These are phyloP conservation scores for Trachythela sp. DNA, from an alignment of 64 coral and sea anemone species.

Conservation along the genomic window DNA sequence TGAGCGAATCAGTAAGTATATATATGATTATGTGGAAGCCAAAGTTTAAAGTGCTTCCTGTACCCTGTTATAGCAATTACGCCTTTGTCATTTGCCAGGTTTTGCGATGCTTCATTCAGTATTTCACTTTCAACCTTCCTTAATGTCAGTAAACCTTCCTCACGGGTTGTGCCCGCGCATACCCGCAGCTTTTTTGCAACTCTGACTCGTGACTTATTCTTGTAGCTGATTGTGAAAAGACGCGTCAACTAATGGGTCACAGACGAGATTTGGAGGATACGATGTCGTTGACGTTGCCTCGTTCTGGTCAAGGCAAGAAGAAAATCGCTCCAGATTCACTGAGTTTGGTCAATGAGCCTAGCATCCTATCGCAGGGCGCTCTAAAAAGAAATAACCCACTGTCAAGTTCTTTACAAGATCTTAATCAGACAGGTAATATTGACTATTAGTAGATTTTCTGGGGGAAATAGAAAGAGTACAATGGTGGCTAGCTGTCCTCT, in stretches of 20 bases:
- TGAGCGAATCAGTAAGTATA: slow-evolving; percentile 91
- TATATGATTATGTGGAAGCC: neutral
- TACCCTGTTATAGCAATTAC: too few relatives aligned
- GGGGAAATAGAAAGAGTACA: neutral
- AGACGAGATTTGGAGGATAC: neutral
- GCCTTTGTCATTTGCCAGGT: too few relatives aligned
- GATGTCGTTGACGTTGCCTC: neutral
- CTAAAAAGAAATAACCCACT: neutral
- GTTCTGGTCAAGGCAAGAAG: neutral
- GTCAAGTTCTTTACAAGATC: neutral
- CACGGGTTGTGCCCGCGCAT: too few relatives aligned
- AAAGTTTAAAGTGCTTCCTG: too few relatives aligned
- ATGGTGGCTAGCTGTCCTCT: neutral
- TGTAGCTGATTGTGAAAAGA: neutral
- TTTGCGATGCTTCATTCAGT: too few relatives aligned
- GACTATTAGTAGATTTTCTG: neutral
- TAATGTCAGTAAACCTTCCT: too few relatives aligned
- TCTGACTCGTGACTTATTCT: too few relatives aligned
- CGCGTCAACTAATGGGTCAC: neutral
- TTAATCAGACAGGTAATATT: neutral
- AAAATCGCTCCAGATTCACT: neutral
- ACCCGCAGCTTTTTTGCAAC: neutral
- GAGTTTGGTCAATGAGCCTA: slow-evolving; percentile 7
- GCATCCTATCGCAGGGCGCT: neutral
- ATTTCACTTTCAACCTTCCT: too few relatives aligned